Base-by-base conservation (phyloP, 2,113 vertebrate genomes). In the Caretta caretta region DNA sequence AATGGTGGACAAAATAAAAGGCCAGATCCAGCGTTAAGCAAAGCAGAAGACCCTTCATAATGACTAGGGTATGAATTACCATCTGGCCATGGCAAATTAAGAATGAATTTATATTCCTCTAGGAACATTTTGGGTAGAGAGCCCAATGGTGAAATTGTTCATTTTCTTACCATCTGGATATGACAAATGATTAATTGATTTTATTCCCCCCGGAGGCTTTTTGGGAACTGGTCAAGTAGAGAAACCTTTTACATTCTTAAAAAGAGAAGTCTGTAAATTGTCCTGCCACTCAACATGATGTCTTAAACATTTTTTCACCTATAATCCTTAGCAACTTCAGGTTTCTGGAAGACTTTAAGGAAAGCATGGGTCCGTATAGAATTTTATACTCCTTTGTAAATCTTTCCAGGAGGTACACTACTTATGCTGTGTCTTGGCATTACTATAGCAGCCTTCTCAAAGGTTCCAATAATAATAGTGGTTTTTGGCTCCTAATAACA, bases 101-200 rank as follows among this genome's bases (percentile, higher is more conserved):
- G 90, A 82, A 93, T 94, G 95, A 49, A 95, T 93, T 97, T 95
- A 84, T 95, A 96, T 53, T 97, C 95, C 89, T 96, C 91, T 87
- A 81, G 80, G 93, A 95, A 93, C 93, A 96, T 90, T 95, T 89
- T 92, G 79, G 91, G 87, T 87, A 94, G 87, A 78, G 86, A 94
- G 83, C 79, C 90, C 86, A 95, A 4, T 76, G 72, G 87, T 95
- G 90, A 94, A 97, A 90, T 90, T 94, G 51, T 88, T 97, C 92
- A 96, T 96, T 94, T 95, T 87, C 59, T 93, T 91, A 90, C 93
- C 95, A 96, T 97, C 92, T 97, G 96, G 97, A 92, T 92, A 90
- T 93, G 93, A 95, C 88, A 97, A 97, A 92, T 89, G 86, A 97
- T 91, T 91, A 97, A 96, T 86, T 94, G 94, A 96, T 97, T 54